Conservation (phyloP, 2,888 invertebrate species). For the Patella depressa region DNA sequence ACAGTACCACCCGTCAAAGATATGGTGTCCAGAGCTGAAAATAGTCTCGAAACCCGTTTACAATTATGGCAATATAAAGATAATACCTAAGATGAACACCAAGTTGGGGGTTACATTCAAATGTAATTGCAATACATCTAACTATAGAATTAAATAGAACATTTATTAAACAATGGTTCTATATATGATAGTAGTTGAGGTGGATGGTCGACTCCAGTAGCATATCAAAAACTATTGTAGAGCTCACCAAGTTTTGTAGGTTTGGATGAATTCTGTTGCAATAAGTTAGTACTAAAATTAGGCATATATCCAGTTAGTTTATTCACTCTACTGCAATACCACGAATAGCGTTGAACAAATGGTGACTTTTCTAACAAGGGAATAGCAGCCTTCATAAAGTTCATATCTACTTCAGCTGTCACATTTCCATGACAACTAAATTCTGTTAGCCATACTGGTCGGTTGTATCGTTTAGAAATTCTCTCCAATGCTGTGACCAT, state of each 20-base stretch:
- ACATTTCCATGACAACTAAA: constrained; percentile 27
- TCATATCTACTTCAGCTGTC: constrained; percentile 15
- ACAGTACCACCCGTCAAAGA: too few species aligned
- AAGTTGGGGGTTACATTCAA: too few species aligned
- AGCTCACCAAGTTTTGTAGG: constrained; percentile 35
- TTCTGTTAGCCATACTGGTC: constrained; percentile 34
- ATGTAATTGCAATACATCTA: too few species aligned
- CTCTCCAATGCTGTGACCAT: constrained; percentile 13
- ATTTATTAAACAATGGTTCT: too few species aligned
- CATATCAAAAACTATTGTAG: constrained; percentile 15
- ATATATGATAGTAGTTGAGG: too few species aligned
- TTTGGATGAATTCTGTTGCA: constrained; percentile 22
- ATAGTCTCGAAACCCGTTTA: too few species aligned
- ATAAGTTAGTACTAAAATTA: constrained; percentile 31
- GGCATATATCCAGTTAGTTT: constrained; percentile 15
- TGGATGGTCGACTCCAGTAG: too few species aligned
- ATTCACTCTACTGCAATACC: constrained; percentile 26
- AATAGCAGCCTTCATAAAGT: constrained; percentile 27
- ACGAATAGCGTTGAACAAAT: constrained; percentile 32
- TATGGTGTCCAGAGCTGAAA: too few species aligned
- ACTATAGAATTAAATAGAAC: too few species aligned
- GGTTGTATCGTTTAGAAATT: constrained; percentile 24
- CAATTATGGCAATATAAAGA: too few species aligned
- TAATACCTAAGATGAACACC: too few species aligned
- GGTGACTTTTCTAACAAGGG: constrained; percentile 31